Conservation (phyloP, 2,888 invertebrate species). For the Acanthopleura granulata region DNA sequence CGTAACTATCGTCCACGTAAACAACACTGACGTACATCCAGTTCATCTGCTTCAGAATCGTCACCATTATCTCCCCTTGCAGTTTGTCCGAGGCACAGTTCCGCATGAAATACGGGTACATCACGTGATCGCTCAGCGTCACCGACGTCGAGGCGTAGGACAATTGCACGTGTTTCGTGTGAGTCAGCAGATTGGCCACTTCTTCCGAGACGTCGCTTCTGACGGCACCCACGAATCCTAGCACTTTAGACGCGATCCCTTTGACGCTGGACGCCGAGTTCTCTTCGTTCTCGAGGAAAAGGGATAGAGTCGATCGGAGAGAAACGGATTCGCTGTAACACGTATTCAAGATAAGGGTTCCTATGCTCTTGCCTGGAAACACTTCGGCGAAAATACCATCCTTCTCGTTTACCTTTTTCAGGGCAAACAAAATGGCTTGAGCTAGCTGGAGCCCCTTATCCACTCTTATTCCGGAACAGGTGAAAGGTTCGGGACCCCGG, state of each 20-base stretch:
- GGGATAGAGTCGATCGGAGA: neutral
- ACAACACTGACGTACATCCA: neutral
- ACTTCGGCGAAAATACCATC: neutral
- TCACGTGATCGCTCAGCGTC: neutral
- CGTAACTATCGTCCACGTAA: slow-evolving; percentile 8
- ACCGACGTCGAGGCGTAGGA: slow-evolving; percentile 7
- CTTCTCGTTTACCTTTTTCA: neutral
- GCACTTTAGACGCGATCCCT: neutral
- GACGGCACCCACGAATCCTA: slow-evolving; percentile 7
- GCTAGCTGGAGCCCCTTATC: slow-evolving; percentile 1
- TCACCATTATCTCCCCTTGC: neutral
- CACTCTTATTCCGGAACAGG: neutral
- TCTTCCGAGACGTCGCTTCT: neutral
- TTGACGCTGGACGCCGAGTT: neutral
- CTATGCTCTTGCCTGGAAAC: neutral
- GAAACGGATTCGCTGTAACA: slow-evolving; percentile 5
- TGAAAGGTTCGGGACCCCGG: neutral
- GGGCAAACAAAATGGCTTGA: slow-evolving; percentile 12
- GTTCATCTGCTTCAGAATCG: neutral
- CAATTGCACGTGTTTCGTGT: neutral
- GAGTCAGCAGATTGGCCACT: slow-evolving; percentile 4
- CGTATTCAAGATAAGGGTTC: slow-evolving; percentile 8
- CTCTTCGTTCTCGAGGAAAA: slow-evolving; percentile 1
- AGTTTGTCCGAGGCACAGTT: slow-evolving; percentile 6
- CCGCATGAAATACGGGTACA: slow-evolving; percentile 13